These are phyloP conservation scores for Alitta virens DNA, from an alignment of 2,888 invertebrate genomes.

Conservation along the genomic window DNA sequence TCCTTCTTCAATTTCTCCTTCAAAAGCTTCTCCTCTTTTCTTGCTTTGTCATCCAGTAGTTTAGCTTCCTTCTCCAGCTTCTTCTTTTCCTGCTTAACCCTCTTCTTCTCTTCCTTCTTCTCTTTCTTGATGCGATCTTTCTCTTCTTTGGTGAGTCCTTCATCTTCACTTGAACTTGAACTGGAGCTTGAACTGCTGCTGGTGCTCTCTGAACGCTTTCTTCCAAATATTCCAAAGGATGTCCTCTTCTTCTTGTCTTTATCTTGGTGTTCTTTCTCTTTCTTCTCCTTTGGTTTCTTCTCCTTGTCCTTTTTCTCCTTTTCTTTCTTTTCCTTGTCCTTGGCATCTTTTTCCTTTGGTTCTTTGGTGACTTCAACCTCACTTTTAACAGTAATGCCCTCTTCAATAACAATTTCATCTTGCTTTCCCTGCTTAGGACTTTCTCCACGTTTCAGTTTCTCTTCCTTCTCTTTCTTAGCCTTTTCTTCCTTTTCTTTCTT, in stretches of 20 bases:
- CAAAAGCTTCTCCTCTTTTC: background rate
- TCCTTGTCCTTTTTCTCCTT: too few species aligned
- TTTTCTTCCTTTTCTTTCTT: too few species aligned
- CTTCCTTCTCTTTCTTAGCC: background rate
- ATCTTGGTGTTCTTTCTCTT: background rate
- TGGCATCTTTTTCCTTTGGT: too few species aligned
- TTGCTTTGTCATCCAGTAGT: background rate
- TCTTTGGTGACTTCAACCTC: too few species aligned
- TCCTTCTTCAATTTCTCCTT: background rate
- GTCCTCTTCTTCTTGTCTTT: background rate
- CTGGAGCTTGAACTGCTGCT: background rate
- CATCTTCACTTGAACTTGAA: background rate
- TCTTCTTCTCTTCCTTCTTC: background rate
- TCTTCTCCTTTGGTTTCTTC: background rate
- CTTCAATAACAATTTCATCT: background rate
- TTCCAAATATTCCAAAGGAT: background rate
- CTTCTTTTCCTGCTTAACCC: background rate
- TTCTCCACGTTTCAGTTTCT: background rate
- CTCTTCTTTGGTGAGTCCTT: background rate
- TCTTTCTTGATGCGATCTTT: background rate
- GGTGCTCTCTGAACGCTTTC: background rate
- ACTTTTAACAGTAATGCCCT: background rate
- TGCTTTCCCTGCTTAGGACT: too few species aligned
- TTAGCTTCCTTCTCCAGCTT: background rate
- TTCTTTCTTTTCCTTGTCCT: too few species aligned